Base-by-base conservation (phyloP, 2,113 vertebrate species). In the Megalops atlanticus region DNA sequence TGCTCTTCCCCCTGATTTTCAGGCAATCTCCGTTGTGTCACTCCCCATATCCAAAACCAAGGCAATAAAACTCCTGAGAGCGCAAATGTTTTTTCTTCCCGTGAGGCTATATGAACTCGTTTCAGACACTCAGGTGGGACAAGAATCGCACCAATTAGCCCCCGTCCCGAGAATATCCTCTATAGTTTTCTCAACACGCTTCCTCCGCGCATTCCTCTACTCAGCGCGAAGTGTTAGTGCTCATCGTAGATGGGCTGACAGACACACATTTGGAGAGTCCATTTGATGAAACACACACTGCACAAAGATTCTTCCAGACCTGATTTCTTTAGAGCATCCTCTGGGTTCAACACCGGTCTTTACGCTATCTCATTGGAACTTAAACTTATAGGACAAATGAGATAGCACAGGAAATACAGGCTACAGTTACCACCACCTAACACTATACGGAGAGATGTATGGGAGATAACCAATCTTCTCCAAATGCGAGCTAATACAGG, bases 211-310 rank as follows among this genome's bases (percentile, higher is more conserved):
- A 90, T 88, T 89, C 89, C 89, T 84, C 83, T 85, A 77, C 89
- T 89, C 87, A 84, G 88, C 84, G 87, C 87, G 89, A 86, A 86
- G 86, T 87, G 89, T 87, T 87, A 87, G 84, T 27, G 91, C 89
- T 82, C 90, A 76, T 86, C 91, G 78, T 49, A 87, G 93, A 90
- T 86, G 89, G 90, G 90, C 84, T 85, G 80, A 84, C 88, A 87
- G 90, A 90, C 92, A 88, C 74, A 86, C 92, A 92, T 92, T 88
- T 88, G 89, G 86, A 52, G 84, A 89, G 92, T 92, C 91, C 90
- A 43, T 85, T 82, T 82, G 91, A 90, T 83, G 88, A 85, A 84
- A 87, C 74, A 86, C 74, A 86, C 90, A 86, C 85, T 85, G 87
- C 89, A 78, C 86, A 85, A 2, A 74, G 84, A 80, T 4, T 88